Evolutionary conservation across 2,888 invertebrate genomes (phyloP).

Genomic region (Aphelenchoides bicaudatus): DNA sequence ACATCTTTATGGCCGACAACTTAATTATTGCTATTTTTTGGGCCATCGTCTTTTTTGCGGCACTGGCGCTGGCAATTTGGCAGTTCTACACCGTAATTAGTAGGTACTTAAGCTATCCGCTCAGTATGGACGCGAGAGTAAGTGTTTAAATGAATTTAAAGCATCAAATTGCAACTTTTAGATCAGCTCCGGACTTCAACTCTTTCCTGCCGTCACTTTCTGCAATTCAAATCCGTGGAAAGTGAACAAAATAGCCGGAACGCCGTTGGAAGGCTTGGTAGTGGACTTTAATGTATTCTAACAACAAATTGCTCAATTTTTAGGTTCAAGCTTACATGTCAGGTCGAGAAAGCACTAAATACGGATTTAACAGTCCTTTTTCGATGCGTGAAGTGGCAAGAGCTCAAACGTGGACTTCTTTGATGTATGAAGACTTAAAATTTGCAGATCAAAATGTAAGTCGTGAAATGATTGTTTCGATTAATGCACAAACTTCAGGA

Average conservation of each 20-base stretch:
- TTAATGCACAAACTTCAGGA: constrained; percentile 4
- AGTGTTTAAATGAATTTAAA: not conserved
- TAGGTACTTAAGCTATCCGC: constrained; percentile 12
- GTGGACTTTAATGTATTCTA: not conserved
- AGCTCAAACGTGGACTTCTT: constrained; percentile 37
- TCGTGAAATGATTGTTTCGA: constrained; percentile 16
- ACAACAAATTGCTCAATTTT: constrained; percentile 15
- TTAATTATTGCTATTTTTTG: constrained; percentile 14
- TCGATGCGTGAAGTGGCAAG: constrained; percentile 33
- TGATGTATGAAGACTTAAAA: constrained; percentile 39
- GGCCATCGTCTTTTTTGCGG: constrained; percentile 5
- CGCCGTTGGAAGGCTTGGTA: constrained; percentile 37
- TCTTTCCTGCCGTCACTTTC: constrained; percentile 56
- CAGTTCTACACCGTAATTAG: constrained; percentile 13
- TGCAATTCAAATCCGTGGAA: constrained; percentile 59
- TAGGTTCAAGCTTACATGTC: constrained; percentile 40
- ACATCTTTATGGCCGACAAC: constrained; percentile 14
- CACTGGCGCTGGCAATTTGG: constrained; percentile 3
- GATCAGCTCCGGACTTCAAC: not conserved
- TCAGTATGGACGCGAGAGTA: constrained; percentile 7
- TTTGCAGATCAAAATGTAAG: constrained; percentile 16
- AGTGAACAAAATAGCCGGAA: constrained; percentile 11
- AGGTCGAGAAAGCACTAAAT: constrained; percentile 30
- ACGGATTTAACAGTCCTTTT: constrained; percentile 38
- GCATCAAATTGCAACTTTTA: not conserved